A percentile compares a stretch with the other conserved stretches of the same genome.
Conservation (phyloP, 2,113 vertebrate genomes). For the Rhabdomys dilectus region DNA sequence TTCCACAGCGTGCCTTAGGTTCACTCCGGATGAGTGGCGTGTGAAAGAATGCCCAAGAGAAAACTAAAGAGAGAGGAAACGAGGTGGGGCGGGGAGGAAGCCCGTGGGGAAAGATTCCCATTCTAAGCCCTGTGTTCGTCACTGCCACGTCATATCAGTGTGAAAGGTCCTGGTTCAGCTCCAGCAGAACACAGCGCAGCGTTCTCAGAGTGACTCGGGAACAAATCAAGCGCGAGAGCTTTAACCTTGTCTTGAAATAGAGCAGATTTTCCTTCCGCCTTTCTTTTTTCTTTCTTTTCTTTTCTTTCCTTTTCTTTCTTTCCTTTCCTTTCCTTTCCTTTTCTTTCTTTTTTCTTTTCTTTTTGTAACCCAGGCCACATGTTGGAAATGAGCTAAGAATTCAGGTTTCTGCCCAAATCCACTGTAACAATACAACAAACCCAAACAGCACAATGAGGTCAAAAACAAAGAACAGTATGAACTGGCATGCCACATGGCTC, state of each 20-base stretch:
- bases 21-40: constrained; percentile 40
- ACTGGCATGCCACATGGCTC: not conserved
- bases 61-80: constrained; percentile 65
- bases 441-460: constrained; percentile 11
- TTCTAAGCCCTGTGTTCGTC: constrained; percentile 70
- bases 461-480: constrained; percentile 30
- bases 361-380: constrained; percentile 68
- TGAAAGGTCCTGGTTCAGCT: constrained; percentile 75
- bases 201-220: constrained; percentile 75
- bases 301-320: not conserved
- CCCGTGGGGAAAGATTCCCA: constrained; percentile 64
- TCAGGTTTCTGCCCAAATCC: constrained; percentile 55
- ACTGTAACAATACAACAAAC: constrained; percentile 48
- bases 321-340: not conserved
- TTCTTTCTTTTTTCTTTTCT: not conserved
- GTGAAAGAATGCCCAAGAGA: constrained; percentile 65
- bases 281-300: not conserved
- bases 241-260: constrained; percentile 78
- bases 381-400: constrained; percentile 64
- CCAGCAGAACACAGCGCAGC: constrained; percentile 64
- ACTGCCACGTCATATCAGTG: constrained; percentile 62
- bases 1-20: constrained; percentile 51
- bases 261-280: constrained; percentile 42
- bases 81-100: constrained; percentile 66
- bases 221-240: constrained; percentile 74